Evolutionary conservation across 92 coral and sea anemone species (phyloP).

Genomic region (Phenganax marumi): DNA sequence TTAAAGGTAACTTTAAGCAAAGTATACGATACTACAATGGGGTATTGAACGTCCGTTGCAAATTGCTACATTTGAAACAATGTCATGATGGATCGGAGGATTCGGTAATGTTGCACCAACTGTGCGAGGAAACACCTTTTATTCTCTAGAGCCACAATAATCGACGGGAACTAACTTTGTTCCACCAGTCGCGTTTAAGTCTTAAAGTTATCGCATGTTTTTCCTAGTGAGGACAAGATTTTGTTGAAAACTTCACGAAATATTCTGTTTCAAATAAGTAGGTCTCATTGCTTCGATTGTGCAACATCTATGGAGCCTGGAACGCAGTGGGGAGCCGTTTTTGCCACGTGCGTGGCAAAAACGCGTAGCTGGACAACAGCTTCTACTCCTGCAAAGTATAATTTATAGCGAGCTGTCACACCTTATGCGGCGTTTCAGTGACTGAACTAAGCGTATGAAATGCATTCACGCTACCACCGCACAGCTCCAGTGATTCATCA

Average conservation of each 20-base stretch:
- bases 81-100: conserved; percentile 3
- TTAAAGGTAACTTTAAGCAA: conserved; percentile 2
- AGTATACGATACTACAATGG: background rate
- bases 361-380: no score
- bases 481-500: background rate
- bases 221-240: background rate
- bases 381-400: no score
- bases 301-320: no score
- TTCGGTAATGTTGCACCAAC: background rate
- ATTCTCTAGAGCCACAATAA: conserved; percentile 8
- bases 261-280: background rate
- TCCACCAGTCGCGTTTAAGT: background rate
- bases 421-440: no score
- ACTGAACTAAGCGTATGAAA: no score
- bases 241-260: background rate
- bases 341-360: no score
- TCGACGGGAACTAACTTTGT: background rate
- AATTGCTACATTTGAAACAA: conserved; percentile 12
- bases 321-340: no score
- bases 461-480: background rate
- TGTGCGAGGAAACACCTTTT: background rate
- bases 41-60: conserved; percentile 4
- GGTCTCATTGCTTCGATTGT: background rate
- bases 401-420: no score
- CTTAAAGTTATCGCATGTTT: background rate